Base-by-base conservation (phyloP, 2,888 invertebrate genomes). In the Villa cingulata region DNA sequence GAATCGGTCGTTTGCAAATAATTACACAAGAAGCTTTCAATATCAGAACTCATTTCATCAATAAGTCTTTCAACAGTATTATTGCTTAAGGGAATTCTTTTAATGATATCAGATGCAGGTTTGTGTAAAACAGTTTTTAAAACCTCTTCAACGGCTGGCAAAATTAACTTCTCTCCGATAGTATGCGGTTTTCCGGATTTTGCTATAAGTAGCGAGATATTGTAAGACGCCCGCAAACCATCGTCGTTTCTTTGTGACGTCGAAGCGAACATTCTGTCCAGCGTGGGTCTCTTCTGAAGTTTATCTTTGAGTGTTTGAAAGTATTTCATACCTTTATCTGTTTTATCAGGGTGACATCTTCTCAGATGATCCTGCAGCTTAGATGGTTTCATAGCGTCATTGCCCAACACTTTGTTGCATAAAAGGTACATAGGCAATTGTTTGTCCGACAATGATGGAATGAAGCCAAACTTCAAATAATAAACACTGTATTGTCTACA, bases 41-140 rank as follows among this genome's bases (percentile, higher is more conserved):
- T 51, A 56, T 59, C 55, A 51, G 53, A 45, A 49, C 56, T 56
- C 58, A 61, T 63, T 60, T 62, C 57, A 61, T 62, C 59, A 57
- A 59, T 57, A 49, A 54, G 54, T 56, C 59, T 58, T 58, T 59
- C 51, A 50, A 59, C 57, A 43, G 59, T 58, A 48, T 57, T 62
- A 51, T 61, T 58, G 51, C 56, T 59, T 27, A 60, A 60, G 55
- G 57, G 57, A 60, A 56, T 61, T 59, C 49, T 60, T 58, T 56
- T 57, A 37, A 60, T 37, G 39, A 57, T 51, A 55, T 59, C 59
- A 55, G 43, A 56, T 52, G 60, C 49, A 54, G 57, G 53, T 56
- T 57, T 58, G 55, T 61, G 56, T 51, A 60, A 50, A 50, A 60
- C 54, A 56, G 57, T 57, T 54, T 51, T 55, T 55, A 59, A 52